These are phyloP conservation scores for Galerucella pusilla DNA, from an alignment of 2,888 invertebrate species.

Conservation along the genomic window DNA sequence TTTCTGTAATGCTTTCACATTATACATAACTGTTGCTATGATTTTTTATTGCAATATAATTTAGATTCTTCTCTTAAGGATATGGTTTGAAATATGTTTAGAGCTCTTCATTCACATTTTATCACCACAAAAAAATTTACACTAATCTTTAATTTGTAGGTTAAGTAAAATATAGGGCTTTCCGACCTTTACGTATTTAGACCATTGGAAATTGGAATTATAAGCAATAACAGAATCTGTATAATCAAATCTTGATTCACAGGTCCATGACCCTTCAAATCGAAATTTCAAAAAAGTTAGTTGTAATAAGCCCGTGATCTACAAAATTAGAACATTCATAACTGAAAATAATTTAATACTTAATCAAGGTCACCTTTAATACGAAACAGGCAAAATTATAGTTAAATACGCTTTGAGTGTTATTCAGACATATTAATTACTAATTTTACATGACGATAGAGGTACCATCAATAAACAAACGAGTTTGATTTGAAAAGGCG, in stretches of 20 bases:
- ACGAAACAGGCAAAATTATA: conserved; percentile 36
- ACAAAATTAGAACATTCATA: conserved; percentile 45
- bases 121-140: background rate
- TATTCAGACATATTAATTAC: conserved; percentile 49
- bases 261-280: conserved; percentile 50
- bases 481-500: conserved; percentile 54
- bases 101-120: background rate
- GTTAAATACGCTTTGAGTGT: conserved; percentile 40
- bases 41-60: background rate
- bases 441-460: conserved; percentile 46
- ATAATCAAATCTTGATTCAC: conserved; percentile 26
- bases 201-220: background rate
- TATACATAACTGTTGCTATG: background rate
- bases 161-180: conserved; percentile 16
- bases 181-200: background rate
- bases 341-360: conserved; percentile 46
- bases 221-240: background rate
- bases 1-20: background rate
- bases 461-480: conserved; percentile 53
- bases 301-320: conserved; percentile 37
- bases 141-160: conserved; percentile 10
- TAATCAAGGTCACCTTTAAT: conserved; percentile 52
- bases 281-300: conserved; percentile 30
- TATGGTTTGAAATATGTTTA: background rate
- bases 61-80: background rate